Evolutionary conservation across 2,888 invertebrate genomes (phyloP).

Genomic region (Epicampocera succincta): DNA sequence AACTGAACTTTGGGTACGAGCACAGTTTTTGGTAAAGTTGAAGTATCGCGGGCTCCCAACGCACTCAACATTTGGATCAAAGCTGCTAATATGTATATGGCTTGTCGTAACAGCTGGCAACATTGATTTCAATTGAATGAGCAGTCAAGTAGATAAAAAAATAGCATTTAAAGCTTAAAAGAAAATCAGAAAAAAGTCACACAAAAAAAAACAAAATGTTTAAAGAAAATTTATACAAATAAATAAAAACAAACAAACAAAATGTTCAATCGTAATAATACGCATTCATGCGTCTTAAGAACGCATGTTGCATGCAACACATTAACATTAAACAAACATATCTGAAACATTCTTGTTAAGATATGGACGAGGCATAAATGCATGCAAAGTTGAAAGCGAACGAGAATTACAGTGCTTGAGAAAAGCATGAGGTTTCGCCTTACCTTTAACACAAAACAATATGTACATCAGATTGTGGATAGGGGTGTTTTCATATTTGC

Average conservation of each 20-base stretch:
- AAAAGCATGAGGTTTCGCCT: constrained; percentile 2
- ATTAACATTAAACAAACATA: constrained; percentile 22
- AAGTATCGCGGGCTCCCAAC: too few relatives aligned
- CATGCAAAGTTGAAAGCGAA: background rate
- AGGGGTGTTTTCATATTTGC: too few relatives aligned
- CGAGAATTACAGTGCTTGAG: background rate
- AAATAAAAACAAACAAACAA: constrained; percentile 27
- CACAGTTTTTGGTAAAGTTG: too few relatives aligned
- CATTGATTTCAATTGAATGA: background rate
- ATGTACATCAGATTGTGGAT: too few relatives aligned
- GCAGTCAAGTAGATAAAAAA: background rate
- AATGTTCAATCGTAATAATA: constrained; percentile 39
- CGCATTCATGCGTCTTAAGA: constrained; percentile 62
- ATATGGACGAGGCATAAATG: constrained; percentile 7
- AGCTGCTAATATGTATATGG: too few relatives aligned
- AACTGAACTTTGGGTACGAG: too few relatives aligned
- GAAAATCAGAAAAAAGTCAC: constrained; percentile 23
- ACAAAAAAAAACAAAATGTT: constrained; percentile 36
- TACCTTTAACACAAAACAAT: background rate
- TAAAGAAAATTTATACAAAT: constrained; percentile 13
- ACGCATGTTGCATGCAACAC: constrained; percentile 64
- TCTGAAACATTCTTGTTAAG: constrained; percentile 25
- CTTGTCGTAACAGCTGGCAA: too few relatives aligned
- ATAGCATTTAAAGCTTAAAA: constrained; percentile 10
- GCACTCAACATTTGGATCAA: too few relatives aligned